Evolutionary conservation across 37 sponge, comb jelly and placozoan genomes (phyloP).

Genomic region (Halisarca cf. caerulea): DNA sequence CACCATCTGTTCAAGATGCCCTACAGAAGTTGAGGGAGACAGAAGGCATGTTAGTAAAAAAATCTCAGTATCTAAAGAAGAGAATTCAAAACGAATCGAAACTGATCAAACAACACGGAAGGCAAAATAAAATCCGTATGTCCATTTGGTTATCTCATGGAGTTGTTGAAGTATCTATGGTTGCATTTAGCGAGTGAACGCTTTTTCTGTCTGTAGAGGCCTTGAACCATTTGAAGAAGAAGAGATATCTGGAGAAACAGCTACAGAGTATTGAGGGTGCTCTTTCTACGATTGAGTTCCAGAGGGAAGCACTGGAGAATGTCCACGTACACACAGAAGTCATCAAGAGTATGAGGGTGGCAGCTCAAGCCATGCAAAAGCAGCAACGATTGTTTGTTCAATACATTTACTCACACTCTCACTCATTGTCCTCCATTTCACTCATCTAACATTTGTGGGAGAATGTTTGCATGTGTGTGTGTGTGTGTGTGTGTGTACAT

Average conservation of each 20-base stretch:
- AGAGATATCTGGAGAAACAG: conserved; percentile 96
- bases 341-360: conserved; percentile 93
- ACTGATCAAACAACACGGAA: conserved; percentile 77
- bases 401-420: too few relatives aligned
- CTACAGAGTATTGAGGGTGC: conserved; percentile 94
- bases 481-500: neutral
- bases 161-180: too few relatives aligned
- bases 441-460: too few relatives aligned
- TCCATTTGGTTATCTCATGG: too few relatives aligned
- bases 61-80: conserved; percentile 90
- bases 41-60: conserved; percentile 94
- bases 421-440: too few relatives aligned
- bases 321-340: conserved; percentile 96
- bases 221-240: conserved; percentile 86
- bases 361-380: conserved; percentile 98
- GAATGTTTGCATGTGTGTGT: neutral
- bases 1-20: conserved; percentile 86
- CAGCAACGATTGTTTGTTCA: too few relatives aligned
- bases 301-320: conserved; percentile 97
- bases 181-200: too few relatives aligned
- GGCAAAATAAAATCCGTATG: conserved; percentile 95
- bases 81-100: conserved; percentile 82
- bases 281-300: conserved; percentile 97
- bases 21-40: conserved; percentile 92
- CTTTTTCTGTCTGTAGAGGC: conserved; percentile 89